Evolutionary conservation across 1,140 invertebrate genomes (phyloP).

Genomic region (Eupeodes corollae): DNA sequence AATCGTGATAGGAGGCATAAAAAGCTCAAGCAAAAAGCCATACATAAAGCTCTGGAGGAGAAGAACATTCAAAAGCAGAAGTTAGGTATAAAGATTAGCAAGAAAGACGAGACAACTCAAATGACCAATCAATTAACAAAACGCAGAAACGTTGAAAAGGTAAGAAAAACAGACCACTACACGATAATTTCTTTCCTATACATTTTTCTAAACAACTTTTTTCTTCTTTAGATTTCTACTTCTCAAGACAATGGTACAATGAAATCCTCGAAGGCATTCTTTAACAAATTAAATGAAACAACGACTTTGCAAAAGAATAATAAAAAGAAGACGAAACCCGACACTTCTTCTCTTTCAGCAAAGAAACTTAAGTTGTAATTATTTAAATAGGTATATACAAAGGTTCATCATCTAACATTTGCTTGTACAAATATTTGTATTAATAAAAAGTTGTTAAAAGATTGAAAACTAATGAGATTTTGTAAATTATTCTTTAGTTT

Average conservation of each 20-base stretch:
- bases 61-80: constrained; percentile 36
- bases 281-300: constrained; percentile 67
- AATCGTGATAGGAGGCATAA: constrained; percentile 80
- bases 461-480: too few relatives aligned
- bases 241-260: constrained; percentile 40
- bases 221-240: constrained; percentile 35
- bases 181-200: too few relatives aligned
- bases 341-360: constrained; percentile 4
- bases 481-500: too few relatives aligned
- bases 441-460: too few relatives aligned
- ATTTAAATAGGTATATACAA: too few relatives aligned
- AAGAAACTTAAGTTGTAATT: constrained; percentile 13
- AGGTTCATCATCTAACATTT: too few relatives aligned
- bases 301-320: constrained; percentile 13
- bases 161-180: too few relatives aligned
- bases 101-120: constrained; percentile 46
- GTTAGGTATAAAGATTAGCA: constrained; percentile 41
- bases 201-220: neutral
- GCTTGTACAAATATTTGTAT: too few relatives aligned
- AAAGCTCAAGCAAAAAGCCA: constrained; percentile 60
- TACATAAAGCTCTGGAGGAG: constrained; percentile 45
- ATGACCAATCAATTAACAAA: constrained; percentile 49
- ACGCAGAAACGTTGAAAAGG: constrained; percentile 50
- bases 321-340: constrained; percentile 6
- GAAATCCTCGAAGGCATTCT: constrained; percentile 74